Base-by-base conservation (phyloP, 2,113 vertebrate genomes). In the Triplophysa dalaica region DNA sequence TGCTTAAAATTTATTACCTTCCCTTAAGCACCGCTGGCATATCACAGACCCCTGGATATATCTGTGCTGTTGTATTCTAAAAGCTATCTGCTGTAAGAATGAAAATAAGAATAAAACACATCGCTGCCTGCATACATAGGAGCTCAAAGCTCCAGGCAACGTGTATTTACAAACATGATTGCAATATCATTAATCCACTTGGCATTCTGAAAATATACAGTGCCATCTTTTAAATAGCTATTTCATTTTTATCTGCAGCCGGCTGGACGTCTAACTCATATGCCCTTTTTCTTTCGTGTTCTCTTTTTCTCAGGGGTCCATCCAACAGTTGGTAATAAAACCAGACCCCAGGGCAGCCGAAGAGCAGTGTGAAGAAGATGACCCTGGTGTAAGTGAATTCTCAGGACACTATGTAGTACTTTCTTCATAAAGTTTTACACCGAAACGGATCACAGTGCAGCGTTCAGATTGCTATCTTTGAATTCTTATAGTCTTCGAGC, bases 291-390 rank as follows among this genome's bases (percentile, higher is more conserved):
- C 21, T 70, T 38, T 7, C 33, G 33, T 81, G 4, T 14, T 67
- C 12, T 41, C 38, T 54, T 48, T 43, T 26, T 70, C 22, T 70
- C 86, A 98, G 97, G 97, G 97, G n/a, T 96, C 95, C 5, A 94
- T 99, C 83, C 97, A 98, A 85, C 95, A 97, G 84, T 91, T 99
- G 87, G 90, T 91, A 63, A 69, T 99, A 82, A 95, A 94, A 83
- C 86, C 94, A 0, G 94, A 97, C 87, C 92, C 93, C 84, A 91
- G 89, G 69, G 90, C 91, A 77, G 88, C 94, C 0, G 95, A 96
- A 83, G 95, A 96, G 80, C 93, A 95, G 73, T 98, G 97, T 78
- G 96, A 98, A 84, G 94, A 97, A 17, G 96, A 96, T 60, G 96
- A 98, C 50, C 92, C 95, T 19, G 95, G 95, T 67, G 97, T 99